Evolutionary conservation across 1,140 invertebrate species (phyloP).

Genomic region (Physella acuta): DNA sequence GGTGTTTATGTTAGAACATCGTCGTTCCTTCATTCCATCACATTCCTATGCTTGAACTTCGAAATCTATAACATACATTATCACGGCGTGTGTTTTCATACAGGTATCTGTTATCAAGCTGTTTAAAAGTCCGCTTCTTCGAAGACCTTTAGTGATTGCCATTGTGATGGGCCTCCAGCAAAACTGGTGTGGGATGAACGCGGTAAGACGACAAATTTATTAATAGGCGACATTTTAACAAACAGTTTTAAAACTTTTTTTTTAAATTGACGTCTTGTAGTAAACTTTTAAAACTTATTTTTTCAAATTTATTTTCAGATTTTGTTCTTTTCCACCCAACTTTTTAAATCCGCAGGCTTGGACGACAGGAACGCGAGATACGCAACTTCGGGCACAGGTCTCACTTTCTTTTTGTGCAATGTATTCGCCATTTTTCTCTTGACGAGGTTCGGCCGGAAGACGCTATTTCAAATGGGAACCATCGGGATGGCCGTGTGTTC

Average conservation of each 20-base stretch:
- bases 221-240: background rate
- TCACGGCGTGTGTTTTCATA: background rate
- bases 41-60: background rate
- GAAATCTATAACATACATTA: background rate
- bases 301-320: background rate
- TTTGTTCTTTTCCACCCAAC: background rate
- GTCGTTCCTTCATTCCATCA: background rate
- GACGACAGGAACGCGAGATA: background rate
- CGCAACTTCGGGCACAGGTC: constrained; percentile 4
- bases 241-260: background rate
- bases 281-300: no score
- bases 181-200: constrained; percentile 15
- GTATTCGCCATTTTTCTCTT: background rate
- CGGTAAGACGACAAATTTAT: background rate
- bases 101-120: constrained; percentile 12
- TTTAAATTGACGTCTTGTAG: background rate
- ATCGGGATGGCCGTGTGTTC: background rate
- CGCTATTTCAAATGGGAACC: background rate
- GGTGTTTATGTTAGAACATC: no score
- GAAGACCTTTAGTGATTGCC: constrained; percentile 9
- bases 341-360: background rate
- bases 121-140: background rate
- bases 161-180: constrained; percentile 16
- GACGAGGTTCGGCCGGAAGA: constrained; percentile 8
- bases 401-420: background rate